Evolutionary conservation across 2,888 invertebrate genomes (phyloP), one percentile per base, ranked within the genome.

Genomic region (Pogonocherus hispidulus): DNA sequence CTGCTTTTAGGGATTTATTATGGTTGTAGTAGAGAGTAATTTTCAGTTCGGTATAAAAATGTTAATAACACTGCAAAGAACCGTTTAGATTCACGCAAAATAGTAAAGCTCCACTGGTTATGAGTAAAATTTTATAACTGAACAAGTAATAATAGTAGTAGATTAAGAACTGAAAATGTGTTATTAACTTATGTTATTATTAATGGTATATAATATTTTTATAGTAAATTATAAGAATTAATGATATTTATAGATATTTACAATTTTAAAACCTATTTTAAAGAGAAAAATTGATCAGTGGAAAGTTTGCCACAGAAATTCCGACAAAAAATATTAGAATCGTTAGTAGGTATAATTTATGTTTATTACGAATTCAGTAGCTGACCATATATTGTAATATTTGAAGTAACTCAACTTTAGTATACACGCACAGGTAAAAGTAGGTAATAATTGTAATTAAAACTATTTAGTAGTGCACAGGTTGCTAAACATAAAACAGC

Each of bases 71-170:
- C 65, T 52, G 63, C 66, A 63, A 47, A 71, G 71, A 67, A 54
- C 69, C 72, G 75, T 74, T 76, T 76, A 72, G 63, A 70, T 76
- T 67, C 76, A 76, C 76, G 76, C 78, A 67, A 76, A 78, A 76
- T 74, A 67, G 69, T 70, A 72, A 70, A 72, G 73, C 66, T 63
- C 69, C 55, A 56, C 60, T 60, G 59, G 69, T 59, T 65, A 55
- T 65, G 69, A 65, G 69, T 55, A 69, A 65, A 55, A 65, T 69
- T n/a, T 69, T 54, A 60, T 69, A 65, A 69, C 69, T 69, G 65
- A 37, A 64, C 35, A 35, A 22, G 14, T 55, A 55, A 55, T 55
- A 19, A 55, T 55, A 20, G 55, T 41, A 19, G 37, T 55, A 9
- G 9, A 3, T 16, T 14, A 18, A 8, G 4, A 54, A 55, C n/a